Evolutionary conservation across 2,113 vertebrate species (phyloP).

Genomic region (Opisthocomus hoazin): DNA sequence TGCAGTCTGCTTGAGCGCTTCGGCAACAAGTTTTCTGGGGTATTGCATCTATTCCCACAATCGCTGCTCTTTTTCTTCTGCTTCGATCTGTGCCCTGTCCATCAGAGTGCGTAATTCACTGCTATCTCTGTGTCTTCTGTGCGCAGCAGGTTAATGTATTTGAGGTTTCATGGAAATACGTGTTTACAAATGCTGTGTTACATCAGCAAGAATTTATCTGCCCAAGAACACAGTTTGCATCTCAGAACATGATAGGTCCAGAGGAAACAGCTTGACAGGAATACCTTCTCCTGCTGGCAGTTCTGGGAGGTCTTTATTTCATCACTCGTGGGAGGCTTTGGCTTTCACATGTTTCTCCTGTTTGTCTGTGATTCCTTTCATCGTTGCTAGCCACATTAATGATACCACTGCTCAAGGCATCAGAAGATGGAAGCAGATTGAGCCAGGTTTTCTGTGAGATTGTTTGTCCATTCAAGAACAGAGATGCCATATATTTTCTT

Average conservation of each 20-base stretch:
- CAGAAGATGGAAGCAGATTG: not conserved
- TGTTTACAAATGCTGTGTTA: not conserved
- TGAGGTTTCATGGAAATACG: not conserved
- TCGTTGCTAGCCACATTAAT: not conserved
- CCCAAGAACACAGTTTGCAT: not conserved
- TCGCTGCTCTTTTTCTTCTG: not conserved
- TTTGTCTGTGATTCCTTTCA: not conserved
- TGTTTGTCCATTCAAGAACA: not conserved
- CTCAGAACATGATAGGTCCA: not conserved
- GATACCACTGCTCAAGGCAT: not conserved
- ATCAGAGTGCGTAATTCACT: not conserved
- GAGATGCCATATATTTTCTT: not conserved
- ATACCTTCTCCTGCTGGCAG: not conserved
- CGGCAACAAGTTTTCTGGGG: not conserved
- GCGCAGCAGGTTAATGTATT: not conserved
- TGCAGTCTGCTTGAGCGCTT: not conserved
- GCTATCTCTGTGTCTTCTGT: not conserved
- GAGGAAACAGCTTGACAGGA: not conserved
- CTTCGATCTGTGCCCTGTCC: not conserved
- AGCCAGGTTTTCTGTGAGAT: not conserved
- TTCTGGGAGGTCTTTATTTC: conserved; percentile 22
- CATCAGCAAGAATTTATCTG: not conserved
- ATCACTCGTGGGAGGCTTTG: not conserved
- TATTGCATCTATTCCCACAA: not conserved
- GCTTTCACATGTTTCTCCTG: not conserved